Percentiles rank a stretch among this genome's conserved stretches.
Conservation (phyloP, 2,888 invertebrate genomes). For the Candidula unifasciata region DNA sequence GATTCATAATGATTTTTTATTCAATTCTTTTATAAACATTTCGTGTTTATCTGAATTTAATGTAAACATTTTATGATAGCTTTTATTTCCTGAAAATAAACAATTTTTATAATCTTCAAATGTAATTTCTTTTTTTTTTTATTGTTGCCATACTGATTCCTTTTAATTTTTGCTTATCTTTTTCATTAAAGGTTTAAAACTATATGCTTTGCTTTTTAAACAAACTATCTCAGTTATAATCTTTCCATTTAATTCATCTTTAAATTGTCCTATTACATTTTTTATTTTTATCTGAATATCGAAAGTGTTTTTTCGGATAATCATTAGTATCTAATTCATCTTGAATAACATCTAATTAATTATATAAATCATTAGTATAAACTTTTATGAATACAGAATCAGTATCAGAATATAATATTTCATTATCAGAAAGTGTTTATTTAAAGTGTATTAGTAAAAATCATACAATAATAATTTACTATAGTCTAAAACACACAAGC, state of each 20-base stretch:
- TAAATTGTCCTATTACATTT: constrained; percentile 37
- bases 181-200: not conserved
- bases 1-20: constrained; percentile 28
- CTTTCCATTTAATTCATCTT: constrained; percentile 46
- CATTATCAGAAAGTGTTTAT: constrained; percentile 24
- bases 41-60: constrained; percentile 27
- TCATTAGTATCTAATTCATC: constrained; percentile 51
- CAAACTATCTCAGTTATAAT: constrained; percentile 28
- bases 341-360: constrained; percentile 49
- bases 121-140: constrained; percentile 17
- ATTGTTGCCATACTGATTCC: constrained; percentile 11
- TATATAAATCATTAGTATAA: constrained; percentile 47
- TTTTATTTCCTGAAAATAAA: constrained; percentile 21
- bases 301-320: constrained; percentile 50
- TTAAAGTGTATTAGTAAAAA: constrained; percentile 52
- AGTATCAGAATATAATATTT: constrained; percentile 31
- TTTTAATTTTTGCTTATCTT: constrained; percentile 14
- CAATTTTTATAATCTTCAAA: constrained; percentile 29
- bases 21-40: constrained; percentile 29
- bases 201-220: constrained; percentile 17
- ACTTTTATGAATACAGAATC: constrained; percentile 37
- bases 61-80: constrained; percentile 6
- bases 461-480: constrained; percentile 53
- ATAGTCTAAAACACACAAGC: constrained; percentile 51
- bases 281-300: constrained; percentile 48